A percentile compares a stretch with the other conserved stretches of the same genome.
phyloP scores from a whole-genome alignment of 1,140 invertebrate genomes.

The Trachymyrmex cornetzi region DNA sequence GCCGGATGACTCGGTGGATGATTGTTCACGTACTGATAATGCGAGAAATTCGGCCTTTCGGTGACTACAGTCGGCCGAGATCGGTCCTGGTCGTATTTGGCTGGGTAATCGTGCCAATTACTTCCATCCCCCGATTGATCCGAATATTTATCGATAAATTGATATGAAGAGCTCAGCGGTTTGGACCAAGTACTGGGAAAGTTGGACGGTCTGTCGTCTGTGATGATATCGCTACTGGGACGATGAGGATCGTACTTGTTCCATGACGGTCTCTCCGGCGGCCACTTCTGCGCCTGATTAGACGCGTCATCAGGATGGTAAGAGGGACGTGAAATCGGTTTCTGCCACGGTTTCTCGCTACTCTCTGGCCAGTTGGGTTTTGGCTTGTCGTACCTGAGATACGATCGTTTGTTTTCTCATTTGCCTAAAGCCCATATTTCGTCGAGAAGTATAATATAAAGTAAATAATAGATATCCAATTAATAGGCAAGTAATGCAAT shows the following conservation, averaged over 20 bases:
- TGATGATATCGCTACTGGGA: constrained; percentile 87
- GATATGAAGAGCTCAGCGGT: constrained; percentile 73
- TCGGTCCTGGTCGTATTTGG: constrained; percentile 75
- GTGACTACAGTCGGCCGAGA: constrained; percentile 70
- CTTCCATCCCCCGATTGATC: constrained; percentile 73
- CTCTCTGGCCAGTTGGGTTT: constrained; percentile 80
- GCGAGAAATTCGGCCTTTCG: constrained; percentile 82
- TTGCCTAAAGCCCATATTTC: not conserved
- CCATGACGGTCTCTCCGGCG: constrained; percentile 82
- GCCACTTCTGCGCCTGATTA: constrained; percentile 84
- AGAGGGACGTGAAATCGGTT: constrained; percentile 69
- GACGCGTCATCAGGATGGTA: constrained; percentile 75
- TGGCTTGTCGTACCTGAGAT: constrained; percentile 81
- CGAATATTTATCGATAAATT: constrained; percentile 79
- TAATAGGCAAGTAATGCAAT: not conserved
- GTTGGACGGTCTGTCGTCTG: constrained; percentile 89
- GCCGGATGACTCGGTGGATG: constrained; percentile 87
- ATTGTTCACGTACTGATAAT: constrained; percentile 83
- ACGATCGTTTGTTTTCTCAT: not conserved
- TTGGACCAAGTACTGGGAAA: constrained; percentile 87
- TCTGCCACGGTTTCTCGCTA: constrained; percentile 82
- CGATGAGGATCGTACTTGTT: constrained; percentile 80
- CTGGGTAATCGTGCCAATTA: constrained; percentile 80
- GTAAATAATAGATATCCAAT: not conserved
- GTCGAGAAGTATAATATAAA: not conserved